Conservation (phyloP, 2,888 invertebrate genomes). For the Sclerodermus sp. region DNA sequence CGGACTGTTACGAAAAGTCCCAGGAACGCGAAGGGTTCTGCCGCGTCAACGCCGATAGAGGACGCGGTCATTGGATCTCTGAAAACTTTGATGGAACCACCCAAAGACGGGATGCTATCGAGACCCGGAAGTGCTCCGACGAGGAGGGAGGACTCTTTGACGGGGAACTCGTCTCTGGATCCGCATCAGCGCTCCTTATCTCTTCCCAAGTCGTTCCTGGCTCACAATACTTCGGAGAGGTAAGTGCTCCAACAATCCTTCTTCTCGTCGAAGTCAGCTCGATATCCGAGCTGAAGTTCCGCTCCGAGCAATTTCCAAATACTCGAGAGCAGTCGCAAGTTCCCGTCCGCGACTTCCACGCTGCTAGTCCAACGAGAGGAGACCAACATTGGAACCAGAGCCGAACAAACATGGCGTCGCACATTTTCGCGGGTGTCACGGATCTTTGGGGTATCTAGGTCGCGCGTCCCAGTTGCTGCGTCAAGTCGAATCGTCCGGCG, state of each 20-base stretch:
- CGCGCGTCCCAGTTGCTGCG: too few species aligned
- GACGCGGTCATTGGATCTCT: constrained; percentile 47
- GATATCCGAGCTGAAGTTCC: too few species aligned
- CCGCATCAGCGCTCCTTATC: constrained; percentile 59
- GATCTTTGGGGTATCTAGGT: too few species aligned
- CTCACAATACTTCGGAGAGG: constrained; percentile 49
- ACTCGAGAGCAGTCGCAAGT: too few species aligned
- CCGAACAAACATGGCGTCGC: too few species aligned
- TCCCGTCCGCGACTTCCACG: too few species aligned
- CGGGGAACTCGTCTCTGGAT: constrained; percentile 40
- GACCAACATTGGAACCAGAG: too few species aligned
- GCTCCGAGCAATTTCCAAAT: too few species aligned
- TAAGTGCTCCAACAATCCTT: constrained; percentile 27
- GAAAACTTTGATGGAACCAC: constrained; percentile 44
- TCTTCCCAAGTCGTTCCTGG: constrained; percentile 60
- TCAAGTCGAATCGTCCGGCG: too few species aligned
- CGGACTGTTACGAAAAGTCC: constrained; percentile 59
- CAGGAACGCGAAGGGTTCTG: constrained; percentile 59
- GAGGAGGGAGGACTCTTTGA: constrained; percentile 42
- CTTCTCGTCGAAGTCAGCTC: too few species aligned
- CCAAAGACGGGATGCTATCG: constrained; percentile 55
- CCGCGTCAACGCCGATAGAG: constrained; percentile 61
- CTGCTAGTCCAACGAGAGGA: too few species aligned
- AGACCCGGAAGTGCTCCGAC: constrained; percentile 63
- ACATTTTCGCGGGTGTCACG: too few species aligned